These are phyloP conservation scores for Smutsia temminckii DNA, from an alignment of 2,797 vertebrate genomes.

Conservation along the genomic window DNA sequence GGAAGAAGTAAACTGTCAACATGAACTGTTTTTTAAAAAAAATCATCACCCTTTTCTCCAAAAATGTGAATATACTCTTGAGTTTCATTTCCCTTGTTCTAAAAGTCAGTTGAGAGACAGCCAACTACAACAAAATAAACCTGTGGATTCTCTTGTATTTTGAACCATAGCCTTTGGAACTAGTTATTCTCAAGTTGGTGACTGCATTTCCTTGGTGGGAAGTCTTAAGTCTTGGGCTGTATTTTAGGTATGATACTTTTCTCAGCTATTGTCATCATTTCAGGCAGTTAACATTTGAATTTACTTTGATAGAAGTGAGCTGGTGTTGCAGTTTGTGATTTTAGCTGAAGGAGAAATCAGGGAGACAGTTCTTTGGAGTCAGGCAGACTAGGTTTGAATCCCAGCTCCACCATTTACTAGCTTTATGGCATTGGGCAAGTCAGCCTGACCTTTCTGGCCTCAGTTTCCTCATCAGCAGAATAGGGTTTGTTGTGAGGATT, in stretches of 20 bases:
- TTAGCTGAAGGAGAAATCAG: background rate
- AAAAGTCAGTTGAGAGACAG: conserved; percentile 54
- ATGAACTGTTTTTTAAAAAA: background rate
- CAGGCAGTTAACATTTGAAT: background rate
- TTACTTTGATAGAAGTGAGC: background rate
- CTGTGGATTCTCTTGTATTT: conserved; percentile 42
- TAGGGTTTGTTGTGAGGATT: background rate
- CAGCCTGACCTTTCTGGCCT: conserved; percentile 28
- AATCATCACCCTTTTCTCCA: conserved; percentile 33
- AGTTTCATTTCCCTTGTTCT: conserved; percentile 72
- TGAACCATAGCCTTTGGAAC: conserved; percentile 29
- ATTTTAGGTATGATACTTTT: background rate
- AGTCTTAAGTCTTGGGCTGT: background rate
- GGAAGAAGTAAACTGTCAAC: conserved; percentile 6
- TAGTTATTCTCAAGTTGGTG: conserved; percentile 7
- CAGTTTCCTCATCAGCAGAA: conserved; percentile 45
- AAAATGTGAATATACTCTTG: conserved; percentile 53
- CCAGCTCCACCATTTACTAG: background rate
- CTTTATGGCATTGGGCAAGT: background rate
- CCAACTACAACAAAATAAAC: background rate
- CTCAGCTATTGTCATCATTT: background rate
- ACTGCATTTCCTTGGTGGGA: background rate
- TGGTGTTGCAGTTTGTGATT: background rate
- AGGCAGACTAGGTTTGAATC: background rate
- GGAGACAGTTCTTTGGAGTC: conserved; percentile 33